phyloP scores from a whole-genome alignment of 2,113 vertebrate genomes.

The Engraulis encrasicolus region DNA sequence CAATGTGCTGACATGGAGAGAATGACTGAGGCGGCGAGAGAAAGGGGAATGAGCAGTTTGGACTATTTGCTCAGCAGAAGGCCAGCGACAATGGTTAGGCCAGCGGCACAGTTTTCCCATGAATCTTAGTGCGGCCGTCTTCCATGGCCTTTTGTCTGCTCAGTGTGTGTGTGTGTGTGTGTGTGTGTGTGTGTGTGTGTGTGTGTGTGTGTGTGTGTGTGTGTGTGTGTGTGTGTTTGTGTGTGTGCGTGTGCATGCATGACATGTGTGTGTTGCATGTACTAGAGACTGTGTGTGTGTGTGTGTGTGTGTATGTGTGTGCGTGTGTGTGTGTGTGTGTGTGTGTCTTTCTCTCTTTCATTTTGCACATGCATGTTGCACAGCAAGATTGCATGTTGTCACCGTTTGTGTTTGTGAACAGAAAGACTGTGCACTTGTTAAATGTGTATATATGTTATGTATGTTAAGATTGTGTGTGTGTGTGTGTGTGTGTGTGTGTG shows the following conservation, averaged over 20 bases:
- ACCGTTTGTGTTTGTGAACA: too few relatives aligned
- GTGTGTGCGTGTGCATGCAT: too few relatives aligned
- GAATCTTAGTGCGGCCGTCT: slow-evolving; percentile 81
- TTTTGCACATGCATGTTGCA: background rate
- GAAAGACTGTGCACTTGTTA: too few relatives aligned
- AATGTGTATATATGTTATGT: background rate
- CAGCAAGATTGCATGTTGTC: too few relatives aligned
- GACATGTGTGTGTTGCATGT: background rate
- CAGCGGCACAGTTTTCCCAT: slow-evolving; percentile 83
- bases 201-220: background rate
- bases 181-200: too few relatives aligned
- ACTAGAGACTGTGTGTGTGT: background rate
- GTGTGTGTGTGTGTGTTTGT: too few relatives aligned
- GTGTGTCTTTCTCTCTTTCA: too few relatives aligned
- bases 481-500: background rate
- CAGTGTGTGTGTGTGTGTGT: background rate
- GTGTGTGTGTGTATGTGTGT: background rate
- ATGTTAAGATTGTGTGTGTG: background rate
- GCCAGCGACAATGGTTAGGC: slow-evolving; percentile 84
- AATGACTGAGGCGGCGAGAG: slow-evolving; percentile 79
- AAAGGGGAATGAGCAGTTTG: slow-evolving; percentile 87
- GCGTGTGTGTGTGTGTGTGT: too few relatives aligned
- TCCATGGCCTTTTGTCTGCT: slow-evolving; percentile 71
- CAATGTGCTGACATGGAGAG: slow-evolving; percentile 85
- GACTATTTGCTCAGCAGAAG: slow-evolving; percentile 97